phyloP scores from a whole-genome alignment of 2,797 vertebrate genomes.

The Liparis tanakae region DNA sequence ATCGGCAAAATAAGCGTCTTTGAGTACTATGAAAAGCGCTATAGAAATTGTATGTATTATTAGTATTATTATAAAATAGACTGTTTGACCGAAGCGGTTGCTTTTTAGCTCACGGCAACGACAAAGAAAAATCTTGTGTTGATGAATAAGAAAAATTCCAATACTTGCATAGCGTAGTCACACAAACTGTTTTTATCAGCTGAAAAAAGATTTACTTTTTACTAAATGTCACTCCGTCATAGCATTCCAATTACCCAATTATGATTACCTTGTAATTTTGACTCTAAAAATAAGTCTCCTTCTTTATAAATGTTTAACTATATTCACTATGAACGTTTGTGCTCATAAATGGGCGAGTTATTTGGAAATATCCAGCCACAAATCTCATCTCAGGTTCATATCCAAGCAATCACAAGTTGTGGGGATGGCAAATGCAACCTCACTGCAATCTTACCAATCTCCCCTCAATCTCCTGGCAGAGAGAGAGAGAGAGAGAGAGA shows the following conservation, averaged over 20 bases:
- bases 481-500: slow-evolving; percentile 25
- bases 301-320: neutral
- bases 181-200: neutral
- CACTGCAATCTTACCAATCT: slow-evolving; percentile 61
- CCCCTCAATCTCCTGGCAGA: slow-evolving; percentile 46
- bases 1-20: no score
- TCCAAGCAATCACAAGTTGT: slow-evolving; percentile 48
- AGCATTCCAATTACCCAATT: neutral
- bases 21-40: no score
- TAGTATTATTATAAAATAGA: no score
- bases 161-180: neutral
- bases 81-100: neutral
- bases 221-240: neutral
- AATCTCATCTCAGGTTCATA: slow-evolving; percentile 47
- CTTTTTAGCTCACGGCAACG: neutral
- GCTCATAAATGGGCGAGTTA: slow-evolving; percentile 8
- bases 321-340: slow-evolving; percentile 3
- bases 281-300: neutral
- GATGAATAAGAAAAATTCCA: neutral
- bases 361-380: slow-evolving; percentile 38
- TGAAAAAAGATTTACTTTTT: neutral
- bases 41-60: no score
- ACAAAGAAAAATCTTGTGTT: neutral
- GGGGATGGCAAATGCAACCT: slow-evolving; percentile 54
- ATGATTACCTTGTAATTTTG: neutral